Evolutionary conservation across 2,888 invertebrate genomes (phyloP), one percentile per base, ranked within the genome.

Genomic region (Philereme transversata): DNA sequence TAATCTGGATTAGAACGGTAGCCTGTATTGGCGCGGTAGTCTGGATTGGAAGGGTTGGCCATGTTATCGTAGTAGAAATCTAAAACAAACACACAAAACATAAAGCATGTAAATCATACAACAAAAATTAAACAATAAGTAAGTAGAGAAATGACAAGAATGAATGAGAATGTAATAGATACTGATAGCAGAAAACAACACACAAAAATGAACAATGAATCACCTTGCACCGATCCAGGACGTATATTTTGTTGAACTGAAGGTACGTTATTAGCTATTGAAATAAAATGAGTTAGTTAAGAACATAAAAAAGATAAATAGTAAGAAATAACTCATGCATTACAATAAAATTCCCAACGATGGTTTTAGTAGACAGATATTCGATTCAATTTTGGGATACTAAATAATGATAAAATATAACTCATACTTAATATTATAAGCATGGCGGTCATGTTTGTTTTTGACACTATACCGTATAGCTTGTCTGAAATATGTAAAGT

Each of bases 61-160:
- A 46, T 57, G 50, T 46, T 62, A 62, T 62, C 54, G 62, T 62
- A 55, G 53, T 59, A 60, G 46, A 7, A 11, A 58, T 62, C 62
- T 62, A 62, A 54, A 64, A 62, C 57, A 61, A 55, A 62, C 52
- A 65, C 51, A 52, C 62, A 64, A 49, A 58, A 54, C 44, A 44
- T 45, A 61, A 63, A 51, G 51, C 52, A 58, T 51, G 51, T 59
- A 57, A 50, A 22, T 56, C 36, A 6, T 22, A 22, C 22, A 47
- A 43, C 9, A 41, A 48, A 4, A 52, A 45, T 45, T 36, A 4
- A 57, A 48, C 35, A 22, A 46, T 47, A 8, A 11, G 7, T 9
- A 49, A 11, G n/a, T 47, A 33, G 33, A 38, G n/a, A 22, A 10
- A 40, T 22, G 22, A 40, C 40, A 40, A 5, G 22, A 22, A 40